Evolutionary conservation across 2,113 vertebrate species (phyloP), one percentile per base, ranked within the genome.

Genomic region (Syrmaticus mikado): DNA sequence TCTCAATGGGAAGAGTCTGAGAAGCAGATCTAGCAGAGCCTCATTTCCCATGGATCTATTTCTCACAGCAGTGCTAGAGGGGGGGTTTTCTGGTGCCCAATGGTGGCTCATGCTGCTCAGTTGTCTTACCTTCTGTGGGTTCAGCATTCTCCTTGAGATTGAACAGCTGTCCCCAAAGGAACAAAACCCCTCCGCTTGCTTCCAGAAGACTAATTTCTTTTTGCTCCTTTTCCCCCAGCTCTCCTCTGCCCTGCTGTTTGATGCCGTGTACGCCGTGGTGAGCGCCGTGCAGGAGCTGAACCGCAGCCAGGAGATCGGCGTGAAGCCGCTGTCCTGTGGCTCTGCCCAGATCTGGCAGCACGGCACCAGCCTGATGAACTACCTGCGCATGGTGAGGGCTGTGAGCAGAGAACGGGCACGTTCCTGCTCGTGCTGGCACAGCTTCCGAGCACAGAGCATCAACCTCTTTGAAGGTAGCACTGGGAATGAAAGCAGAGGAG

Each of bases 331-430:
- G 95, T 99, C 99, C 91, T 99, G 99, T 24, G 99, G 99, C 91
- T 99, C 99, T 1, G 98, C 99, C 19, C 99, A 99, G 97, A 99
- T 99, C 97, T 99, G 99, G 99, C 99, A 99, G 95, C 99, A 99
- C 0, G 99, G 99, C 85, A 99, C 99, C 96, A 99, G 99, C 97
- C 98, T 99, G 89, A 99, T 99, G 99, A 99, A 99, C 97, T 99
- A 99, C 97, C 98, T 99, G 95, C 98, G 99, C 97, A 99, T 99
- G 99, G 99, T 99, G 98, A 99, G 99, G 64, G 92, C 83, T 55
- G 71, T 90, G 50, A 48, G 85, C 73, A 6, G 25, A 32, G 34
- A 43, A 2, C 0, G 5, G 22, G 34, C 22, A 6, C 19, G 10
- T 58, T 8, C 28, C 55, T 58, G 50, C 53, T 28, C 55, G 25